Evolutionary conservation across 64 coral and sea anemone species (phyloP).

Genomic region (Pocillopora damicornis): DNA sequence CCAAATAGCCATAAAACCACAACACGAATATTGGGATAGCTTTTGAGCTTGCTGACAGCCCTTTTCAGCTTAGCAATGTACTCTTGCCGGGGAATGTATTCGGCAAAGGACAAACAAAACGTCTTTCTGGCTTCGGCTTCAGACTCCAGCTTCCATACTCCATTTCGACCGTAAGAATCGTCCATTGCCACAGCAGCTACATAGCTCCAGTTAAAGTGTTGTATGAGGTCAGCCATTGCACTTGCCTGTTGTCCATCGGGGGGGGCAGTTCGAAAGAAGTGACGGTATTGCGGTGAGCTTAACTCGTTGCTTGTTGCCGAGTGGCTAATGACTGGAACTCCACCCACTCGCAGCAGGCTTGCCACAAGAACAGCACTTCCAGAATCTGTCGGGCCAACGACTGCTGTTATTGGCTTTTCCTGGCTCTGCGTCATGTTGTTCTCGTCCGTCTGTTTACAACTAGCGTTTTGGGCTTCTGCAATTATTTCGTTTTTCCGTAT

Average conservation of each 20-base stretch:
- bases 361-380: constrained; percentile 26
- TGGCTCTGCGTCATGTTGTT: background rate
- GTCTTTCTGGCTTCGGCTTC: constrained; percentile 41
- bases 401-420: constrained; percentile 21
- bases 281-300: constrained; percentile 28
- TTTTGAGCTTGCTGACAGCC: constrained; percentile 8
- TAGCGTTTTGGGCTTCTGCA: background rate
- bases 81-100: constrained; percentile 33
- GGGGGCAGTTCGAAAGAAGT: constrained; percentile 48
- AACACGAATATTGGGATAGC: background rate
- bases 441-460: background rate
- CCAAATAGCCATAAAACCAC: constrained; percentile 23
- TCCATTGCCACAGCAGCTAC: constrained; percentile 52
- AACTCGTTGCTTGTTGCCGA: constrained; percentile 58
- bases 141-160: constrained; percentile 16
- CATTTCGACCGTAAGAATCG: constrained; percentile 50
- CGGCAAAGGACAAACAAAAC: constrained; percentile 44
- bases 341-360: constrained; percentile 13
- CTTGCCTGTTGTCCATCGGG: constrained; percentile 47
- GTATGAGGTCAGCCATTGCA: constrained; percentile 57
- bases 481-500: constrained; percentile 2
- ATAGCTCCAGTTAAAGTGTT: constrained; percentile 54
- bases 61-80: constrained; percentile 15
- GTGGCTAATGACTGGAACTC: constrained; percentile 35
- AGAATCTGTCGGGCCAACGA: constrained; percentile 39